These are phyloP conservation scores for Zosterops pallidus DNA, from an alignment of 2,113 vertebrate species.

Conservation along the genomic window DNA sequence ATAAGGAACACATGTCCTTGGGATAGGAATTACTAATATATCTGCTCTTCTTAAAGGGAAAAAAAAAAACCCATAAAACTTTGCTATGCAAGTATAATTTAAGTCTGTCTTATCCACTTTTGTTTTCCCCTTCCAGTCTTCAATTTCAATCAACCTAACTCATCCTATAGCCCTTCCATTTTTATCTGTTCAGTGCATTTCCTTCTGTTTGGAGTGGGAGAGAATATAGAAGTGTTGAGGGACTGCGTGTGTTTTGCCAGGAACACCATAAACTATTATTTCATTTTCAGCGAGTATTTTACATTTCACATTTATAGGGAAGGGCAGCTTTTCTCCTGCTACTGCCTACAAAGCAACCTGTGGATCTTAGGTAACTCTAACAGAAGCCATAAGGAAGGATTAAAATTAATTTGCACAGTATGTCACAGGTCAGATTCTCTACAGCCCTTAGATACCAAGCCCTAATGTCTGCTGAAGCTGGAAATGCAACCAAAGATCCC, in stretches of 20 bases:
- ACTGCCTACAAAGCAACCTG: not conserved
- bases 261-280: not conserved
- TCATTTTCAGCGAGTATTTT: not conserved
- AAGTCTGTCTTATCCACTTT: not conserved
- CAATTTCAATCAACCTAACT: not conserved
- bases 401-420: not conserved
- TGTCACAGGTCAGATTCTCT: not conserved
- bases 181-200: not conserved
- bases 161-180: not conserved
- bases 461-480: not conserved
- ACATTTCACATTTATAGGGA: not conserved
- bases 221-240: not conserved
- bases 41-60: not conserved
- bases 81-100: not conserved
- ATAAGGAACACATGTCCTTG: not conserved
- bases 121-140: not conserved
- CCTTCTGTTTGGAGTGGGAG: not conserved
- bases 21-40: not conserved
- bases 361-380: not conserved
- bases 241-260: not conserved
- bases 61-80: not conserved
- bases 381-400: not conserved
- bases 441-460: not conserved
- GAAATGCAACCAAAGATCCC: not conserved
- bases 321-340: not conserved